Percentiles rank a stretch among this genome's conserved stretches.
Conservation (phyloP, 2,888 invertebrate species). For the Allolobophora icterica region DNA sequence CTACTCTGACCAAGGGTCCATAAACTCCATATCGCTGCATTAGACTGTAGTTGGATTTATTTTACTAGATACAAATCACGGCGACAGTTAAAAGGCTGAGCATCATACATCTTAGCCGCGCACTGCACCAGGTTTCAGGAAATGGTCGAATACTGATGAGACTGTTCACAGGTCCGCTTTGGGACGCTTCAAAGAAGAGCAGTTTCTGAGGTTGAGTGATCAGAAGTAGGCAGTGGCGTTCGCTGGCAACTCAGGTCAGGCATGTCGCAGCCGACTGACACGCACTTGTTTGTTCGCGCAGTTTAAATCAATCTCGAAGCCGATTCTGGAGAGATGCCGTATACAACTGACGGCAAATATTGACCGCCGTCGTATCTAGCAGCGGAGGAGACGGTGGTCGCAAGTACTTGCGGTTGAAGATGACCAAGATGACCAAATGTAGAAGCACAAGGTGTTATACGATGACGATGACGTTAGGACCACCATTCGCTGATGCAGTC, state of each 20-base stretch:
- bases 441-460: neutral
- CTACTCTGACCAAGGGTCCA: neutral
- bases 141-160: neutral
- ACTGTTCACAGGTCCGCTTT: neutral
- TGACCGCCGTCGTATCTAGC: neutral
- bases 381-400: neutral
- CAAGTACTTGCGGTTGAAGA: neutral
- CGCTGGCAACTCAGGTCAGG: too few relatives aligned
- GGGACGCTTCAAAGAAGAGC: neutral
- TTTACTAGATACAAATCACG: neutral
- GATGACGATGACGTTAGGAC: neutral
- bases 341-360: neutral
- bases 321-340: neutral
- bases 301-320: neutral
- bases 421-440: neutral
- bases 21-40: neutral
- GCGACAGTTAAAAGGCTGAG: neutral
- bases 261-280: neutral
- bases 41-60: neutral
- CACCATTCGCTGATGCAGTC: neutral
- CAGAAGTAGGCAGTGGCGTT: too few relatives aligned
- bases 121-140: neutral
- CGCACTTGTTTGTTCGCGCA: neutral
- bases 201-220: neutral
- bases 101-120: neutral